A percentile compares a stretch with the other conserved stretches of the same genome.
Evolutionary conservation across 1,140 invertebrate species (phyloP).

Genomic region (Oppia nitens): DNA sequence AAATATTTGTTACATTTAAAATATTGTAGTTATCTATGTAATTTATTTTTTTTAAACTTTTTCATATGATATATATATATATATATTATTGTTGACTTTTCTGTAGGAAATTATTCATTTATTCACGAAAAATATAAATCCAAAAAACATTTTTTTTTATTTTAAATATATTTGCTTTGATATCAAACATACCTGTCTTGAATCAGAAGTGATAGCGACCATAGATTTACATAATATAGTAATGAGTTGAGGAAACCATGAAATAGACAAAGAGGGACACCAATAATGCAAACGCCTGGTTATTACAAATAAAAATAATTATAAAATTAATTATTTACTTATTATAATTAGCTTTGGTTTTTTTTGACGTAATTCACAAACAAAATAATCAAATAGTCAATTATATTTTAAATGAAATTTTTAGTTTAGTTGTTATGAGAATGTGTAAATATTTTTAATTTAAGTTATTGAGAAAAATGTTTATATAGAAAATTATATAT

Average conservation of each 20-base stretch:
- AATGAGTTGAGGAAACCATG: conserved; percentile 8
- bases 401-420: background rate
- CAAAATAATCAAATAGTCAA: background rate
- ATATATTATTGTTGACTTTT: background rate
- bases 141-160: background rate
- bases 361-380: background rate
- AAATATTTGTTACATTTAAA: too few species aligned
- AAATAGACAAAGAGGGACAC: background rate
- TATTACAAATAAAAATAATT: background rate
- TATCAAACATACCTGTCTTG: conserved; percentile 8
- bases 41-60: background rate
- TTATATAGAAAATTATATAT: too few species aligned
- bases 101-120: too few species aligned
- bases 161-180: background rate
- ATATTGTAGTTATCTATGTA: background rate
- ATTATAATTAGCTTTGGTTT: background rate
- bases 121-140: background rate
- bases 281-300: background rate
- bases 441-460: too few species aligned
- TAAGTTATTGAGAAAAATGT: too few species aligned
- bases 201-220: conserved; percentile 6
- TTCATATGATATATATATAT: background rate
- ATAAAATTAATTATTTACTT: background rate
- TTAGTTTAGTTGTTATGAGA: background rate
- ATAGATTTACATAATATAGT: conserved; percentile 5